Percentiles rank a stretch among this genome's conserved stretches.
These are phyloP conservation scores for Amazona guildingii DNA, from an alignment of 2,113 vertebrate species.

Conservation along the genomic window DNA sequence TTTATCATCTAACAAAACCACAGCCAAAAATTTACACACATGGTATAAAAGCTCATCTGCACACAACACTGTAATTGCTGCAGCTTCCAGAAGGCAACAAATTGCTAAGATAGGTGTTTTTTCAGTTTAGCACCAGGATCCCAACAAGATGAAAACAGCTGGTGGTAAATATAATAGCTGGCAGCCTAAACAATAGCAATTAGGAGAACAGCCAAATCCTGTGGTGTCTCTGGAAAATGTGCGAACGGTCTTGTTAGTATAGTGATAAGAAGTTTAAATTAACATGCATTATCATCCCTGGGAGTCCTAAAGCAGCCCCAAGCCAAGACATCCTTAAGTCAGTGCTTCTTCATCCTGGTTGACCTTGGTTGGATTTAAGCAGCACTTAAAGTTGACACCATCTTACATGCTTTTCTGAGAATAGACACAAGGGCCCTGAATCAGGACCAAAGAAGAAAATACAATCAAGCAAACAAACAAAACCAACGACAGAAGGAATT, in stretches of 20 bases:
- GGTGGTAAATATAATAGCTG: constrained; percentile 45
- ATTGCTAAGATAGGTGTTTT: neutral
- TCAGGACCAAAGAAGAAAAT: neutral
- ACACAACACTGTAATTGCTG: neutral
- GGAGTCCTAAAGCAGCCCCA: neutral
- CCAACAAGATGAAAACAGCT: constrained; percentile 48
- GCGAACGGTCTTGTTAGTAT: constrained; percentile 47
- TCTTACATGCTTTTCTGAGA: neutral
- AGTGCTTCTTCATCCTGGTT: neutral
- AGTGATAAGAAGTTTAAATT: constrained; percentile 51
- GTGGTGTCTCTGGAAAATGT: constrained; percentile 20
- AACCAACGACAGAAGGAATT: neutral
- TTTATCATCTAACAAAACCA: neutral
- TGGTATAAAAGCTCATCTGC: neutral
- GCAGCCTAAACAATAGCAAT: constrained; percentile 53
- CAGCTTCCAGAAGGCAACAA: neutral
- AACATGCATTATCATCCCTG: constrained; percentile 9
- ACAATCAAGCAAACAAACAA: neutral
- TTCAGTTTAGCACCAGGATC: constrained; percentile 41
- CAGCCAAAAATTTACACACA: neutral
- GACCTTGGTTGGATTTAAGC: neutral
- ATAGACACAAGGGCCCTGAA: neutral
- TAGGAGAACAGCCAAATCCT: constrained; percentile 50
- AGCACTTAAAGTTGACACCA: neutral
- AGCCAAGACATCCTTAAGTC: neutral